Conservation (phyloP, 2,113 vertebrate species). For the Marmota flaviventris region DNA sequence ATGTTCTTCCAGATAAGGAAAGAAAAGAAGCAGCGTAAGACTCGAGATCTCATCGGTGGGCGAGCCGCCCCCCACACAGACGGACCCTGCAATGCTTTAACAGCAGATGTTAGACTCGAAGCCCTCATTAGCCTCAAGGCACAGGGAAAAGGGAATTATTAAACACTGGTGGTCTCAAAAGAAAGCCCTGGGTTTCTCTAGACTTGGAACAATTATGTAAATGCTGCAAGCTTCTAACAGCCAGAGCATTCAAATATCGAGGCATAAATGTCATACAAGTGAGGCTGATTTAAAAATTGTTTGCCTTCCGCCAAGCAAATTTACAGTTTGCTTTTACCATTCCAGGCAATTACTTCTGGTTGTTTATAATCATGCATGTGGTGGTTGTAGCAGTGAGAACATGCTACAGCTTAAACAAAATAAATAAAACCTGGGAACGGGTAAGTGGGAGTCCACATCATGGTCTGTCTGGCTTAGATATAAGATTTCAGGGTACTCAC, state of each 20-base stretch:
- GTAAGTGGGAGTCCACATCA: background rate
- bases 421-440: conserved; percentile 19
- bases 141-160: conserved; percentile 61
- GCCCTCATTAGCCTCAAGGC: conserved; percentile 43
- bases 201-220: conserved; percentile 80
- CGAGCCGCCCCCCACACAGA: rapidly evolving
- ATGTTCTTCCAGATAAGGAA: conserved; percentile 92
- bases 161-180: conserved; percentile 69
- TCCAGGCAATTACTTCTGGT: conserved; percentile 75
- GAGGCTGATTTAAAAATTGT: conserved; percentile 79
- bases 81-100: background rate
- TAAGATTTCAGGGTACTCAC: background rate
- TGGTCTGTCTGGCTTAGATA: background rate
- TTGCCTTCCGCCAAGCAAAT: conserved; percentile 74
- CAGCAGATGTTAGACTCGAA: conserved; percentile 50
- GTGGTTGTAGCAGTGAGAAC: conserved; percentile 12
- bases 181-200: conserved; percentile 54
- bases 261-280: conserved; percentile 80
- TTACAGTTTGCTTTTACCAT: conserved; percentile 74
- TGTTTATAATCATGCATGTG: conserved; percentile 74
- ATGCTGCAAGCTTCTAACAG: conserved; percentile 74
- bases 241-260: conserved; percentile 71
- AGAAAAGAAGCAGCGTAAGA: conserved; percentile 59
- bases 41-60: background rate
- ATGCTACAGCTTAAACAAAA: background rate